A percentile compares a stretch with the other conserved stretches of the same genome.
phyloP scores from a whole-genome alignment of 2,888 invertebrate species.

The Carpatolechia fugitivella region DNA sequence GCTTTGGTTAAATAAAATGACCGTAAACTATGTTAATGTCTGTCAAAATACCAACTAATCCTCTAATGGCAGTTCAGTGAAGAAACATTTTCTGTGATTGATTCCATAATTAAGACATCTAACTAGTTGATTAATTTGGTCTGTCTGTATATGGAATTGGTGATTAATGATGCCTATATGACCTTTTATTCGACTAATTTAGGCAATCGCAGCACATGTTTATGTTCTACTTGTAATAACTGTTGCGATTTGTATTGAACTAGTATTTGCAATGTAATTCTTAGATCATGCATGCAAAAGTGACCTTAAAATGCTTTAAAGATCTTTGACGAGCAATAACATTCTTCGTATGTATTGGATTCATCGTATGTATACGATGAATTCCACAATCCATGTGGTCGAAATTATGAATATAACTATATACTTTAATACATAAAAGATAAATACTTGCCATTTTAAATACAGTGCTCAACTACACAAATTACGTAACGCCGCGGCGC shows the following conservation, averaged over 20 bases:
- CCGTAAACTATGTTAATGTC: not conserved
- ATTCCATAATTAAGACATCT: slow-evolving; percentile 13
- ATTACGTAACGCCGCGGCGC: too few species aligned
- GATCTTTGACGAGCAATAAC: not conserved
- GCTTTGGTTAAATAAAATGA: not conserved
- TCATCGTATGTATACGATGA: too few species aligned
- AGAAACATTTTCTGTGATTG: slow-evolving; percentile 11
- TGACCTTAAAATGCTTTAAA: not conserved
- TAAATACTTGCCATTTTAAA: too few species aligned
- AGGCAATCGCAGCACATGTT: not conserved
- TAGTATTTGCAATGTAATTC: not conserved
- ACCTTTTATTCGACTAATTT: slow-evolving; percentile 11
- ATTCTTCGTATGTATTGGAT: too few species aligned
- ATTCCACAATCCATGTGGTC: too few species aligned
- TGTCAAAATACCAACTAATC: slow-evolving; percentile 7
- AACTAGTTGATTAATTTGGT: slow-evolving; percentile 2
- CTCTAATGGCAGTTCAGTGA: not conserved
- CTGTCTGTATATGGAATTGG: not conserved
- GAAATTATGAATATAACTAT: too few species aligned
- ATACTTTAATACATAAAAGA: too few species aligned
- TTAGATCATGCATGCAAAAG: slow-evolving; percentile 2
- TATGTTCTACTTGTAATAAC: slow-evolving; percentile 1
- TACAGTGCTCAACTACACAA: too few species aligned
- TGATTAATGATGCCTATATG: slow-evolving; percentile 9
- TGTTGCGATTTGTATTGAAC: not conserved